phyloP scores from a whole-genome alignment of 2,888 invertebrate species.

The Pammene aurita region DNA sequence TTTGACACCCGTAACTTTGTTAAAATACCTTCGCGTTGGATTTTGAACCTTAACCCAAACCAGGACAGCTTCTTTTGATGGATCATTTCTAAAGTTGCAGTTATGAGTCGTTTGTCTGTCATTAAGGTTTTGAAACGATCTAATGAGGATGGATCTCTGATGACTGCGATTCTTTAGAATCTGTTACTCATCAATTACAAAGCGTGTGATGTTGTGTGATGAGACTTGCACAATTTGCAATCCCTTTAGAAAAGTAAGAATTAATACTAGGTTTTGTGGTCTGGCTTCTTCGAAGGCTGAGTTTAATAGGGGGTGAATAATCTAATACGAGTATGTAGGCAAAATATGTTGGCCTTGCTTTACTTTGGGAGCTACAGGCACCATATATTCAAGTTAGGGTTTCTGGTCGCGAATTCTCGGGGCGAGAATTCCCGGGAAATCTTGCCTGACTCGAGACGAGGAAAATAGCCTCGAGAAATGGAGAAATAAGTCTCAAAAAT shows the following conservation, averaged over 20 bases:
- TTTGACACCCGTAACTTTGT: conserved; percentile 59
- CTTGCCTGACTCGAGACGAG: too few species aligned
- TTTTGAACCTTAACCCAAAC: conserved; percentile 30
- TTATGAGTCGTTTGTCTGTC: conserved; percentile 50
- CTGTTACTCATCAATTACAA: conserved; percentile 17
- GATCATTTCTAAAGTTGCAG: conserved; percentile 40
- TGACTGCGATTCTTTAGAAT: conserved; percentile 4
- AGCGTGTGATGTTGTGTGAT: background rate
- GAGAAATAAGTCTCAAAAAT: too few species aligned
- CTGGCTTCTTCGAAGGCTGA: background rate
- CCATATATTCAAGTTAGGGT: too few species aligned
- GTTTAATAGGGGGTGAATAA: background rate
- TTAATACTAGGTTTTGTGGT: background rate
- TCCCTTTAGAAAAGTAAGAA: background rate
- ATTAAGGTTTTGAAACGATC: conserved; percentile 44
- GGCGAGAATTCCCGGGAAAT: too few species aligned
- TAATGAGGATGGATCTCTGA: conserved; percentile 54
- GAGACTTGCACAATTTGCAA: conserved; percentile 2
- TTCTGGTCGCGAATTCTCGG: too few species aligned
- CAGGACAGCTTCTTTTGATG: conserved; percentile 30
- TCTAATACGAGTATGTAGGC: background rate
- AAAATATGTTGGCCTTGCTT: background rate
- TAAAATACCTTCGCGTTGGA: conserved; percentile 30
- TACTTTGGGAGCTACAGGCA: too few species aligned
- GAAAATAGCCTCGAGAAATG: too few species aligned